Evolutionary conservation across 2,113 vertebrate genomes (phyloP).

Genomic region (Orycteropus afer): DNA sequence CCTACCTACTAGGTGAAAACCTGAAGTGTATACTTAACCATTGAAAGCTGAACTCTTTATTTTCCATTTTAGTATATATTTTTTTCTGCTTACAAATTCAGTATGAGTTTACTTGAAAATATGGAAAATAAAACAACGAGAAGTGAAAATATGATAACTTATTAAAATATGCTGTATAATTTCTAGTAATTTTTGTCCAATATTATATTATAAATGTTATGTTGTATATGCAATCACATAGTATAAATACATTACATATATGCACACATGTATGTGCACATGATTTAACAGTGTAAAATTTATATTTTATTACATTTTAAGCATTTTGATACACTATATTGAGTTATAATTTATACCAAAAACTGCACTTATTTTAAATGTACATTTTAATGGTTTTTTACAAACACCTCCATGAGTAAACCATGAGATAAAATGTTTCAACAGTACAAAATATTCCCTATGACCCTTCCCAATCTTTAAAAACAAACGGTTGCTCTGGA

Average conservation of each 20-base stretch:
- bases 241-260: too few relatives aligned
- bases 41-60: neutral
- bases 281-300: neutral
- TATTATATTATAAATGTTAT: neutral
- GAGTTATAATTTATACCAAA: neutral
- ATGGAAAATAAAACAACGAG: neutral
- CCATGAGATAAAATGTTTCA: neutral
- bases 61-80: neutral
- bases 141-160: neutral
- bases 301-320: neutral
- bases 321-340: neutral
- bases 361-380: neutral
- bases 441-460: neutral
- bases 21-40: neutral
- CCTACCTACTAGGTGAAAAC: neutral
- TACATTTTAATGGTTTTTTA: neutral
- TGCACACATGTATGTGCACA: neutral
- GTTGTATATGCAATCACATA: neutral
- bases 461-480: neutral
- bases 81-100: constrained; percentile 1
- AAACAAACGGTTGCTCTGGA: neutral
- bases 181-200: neutral
- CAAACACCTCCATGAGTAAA: too few relatives aligned
- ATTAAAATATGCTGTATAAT: neutral
- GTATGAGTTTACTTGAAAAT: neutral